Percentiles rank a stretch among this genome's conserved stretches.
phyloP scores from a whole-genome alignment of 2,888 invertebrate genomes.

The Scelioninae gen. 1 region DNA sequence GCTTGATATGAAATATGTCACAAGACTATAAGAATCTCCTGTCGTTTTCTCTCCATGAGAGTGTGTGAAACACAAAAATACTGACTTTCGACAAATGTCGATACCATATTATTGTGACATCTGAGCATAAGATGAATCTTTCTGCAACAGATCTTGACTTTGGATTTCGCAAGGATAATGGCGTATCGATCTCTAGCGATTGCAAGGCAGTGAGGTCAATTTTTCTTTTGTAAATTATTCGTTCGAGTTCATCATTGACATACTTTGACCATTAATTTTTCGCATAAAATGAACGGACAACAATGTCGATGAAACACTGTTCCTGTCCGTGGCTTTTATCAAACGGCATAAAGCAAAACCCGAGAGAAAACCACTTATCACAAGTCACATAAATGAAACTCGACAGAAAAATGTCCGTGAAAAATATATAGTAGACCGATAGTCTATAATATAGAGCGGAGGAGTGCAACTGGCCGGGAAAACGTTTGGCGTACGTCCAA shows the following conservation, averaged over 20 bases:
- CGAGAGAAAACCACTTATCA: conserved; percentile 71
- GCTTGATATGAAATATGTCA: no score
- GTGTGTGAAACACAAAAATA: no score
- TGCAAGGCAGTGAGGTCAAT: conserved; percentile 33
- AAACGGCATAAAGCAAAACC: conserved; percentile 64
- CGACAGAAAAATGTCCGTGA: conserved; percentile 70
- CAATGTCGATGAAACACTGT: conserved; percentile 69
- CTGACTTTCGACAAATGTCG: no score
- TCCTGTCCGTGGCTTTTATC: conserved; percentile 54
- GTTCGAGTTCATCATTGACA: conserved; percentile 63
- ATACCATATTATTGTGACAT: no score
- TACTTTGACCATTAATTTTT: conserved; percentile 67
- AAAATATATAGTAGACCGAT: conserved; percentile 70
- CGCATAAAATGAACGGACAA: conserved; percentile 57
- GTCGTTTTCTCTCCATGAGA: no score
- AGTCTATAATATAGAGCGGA: conserved; percentile 70
- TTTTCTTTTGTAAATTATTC: conserved; percentile 48
- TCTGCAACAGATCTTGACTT: conserved; percentile 26
- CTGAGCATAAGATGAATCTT: not conserved
- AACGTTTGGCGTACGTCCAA: conserved; percentile 77
- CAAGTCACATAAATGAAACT: conserved; percentile 69
- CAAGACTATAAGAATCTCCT: no score
- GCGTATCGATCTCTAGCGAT: conserved; percentile 42
- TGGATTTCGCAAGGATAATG: conserved; percentile 10
- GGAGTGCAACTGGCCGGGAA: conserved; percentile 71